Base-by-base conservation (phyloP, 2,888 invertebrate species). In the Rhagophthalmus giganteus region DNA sequence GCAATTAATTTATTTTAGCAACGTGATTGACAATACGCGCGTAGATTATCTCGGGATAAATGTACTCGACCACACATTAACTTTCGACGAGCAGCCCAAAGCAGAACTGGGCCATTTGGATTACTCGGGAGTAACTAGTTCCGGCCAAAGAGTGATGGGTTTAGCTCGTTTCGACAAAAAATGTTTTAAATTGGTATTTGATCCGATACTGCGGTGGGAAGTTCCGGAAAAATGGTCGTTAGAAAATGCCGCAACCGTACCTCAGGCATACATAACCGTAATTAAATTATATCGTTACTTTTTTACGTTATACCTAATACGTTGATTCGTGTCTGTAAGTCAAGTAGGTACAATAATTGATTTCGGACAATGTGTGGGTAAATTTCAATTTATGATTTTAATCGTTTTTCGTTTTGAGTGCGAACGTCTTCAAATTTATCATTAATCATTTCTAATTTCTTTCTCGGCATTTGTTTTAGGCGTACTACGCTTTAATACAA, bases 191-290 rank as follows among this genome's bases (percentile, higher is more conserved):
- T 45, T 75, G 14, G 56, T 66, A 0, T 59, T 68, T 2, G 75
- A 75, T 64, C 69, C 73, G 2, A 64, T 75, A 16, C 74, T 83
- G 13, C 65, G 74, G 12, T 91, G 89, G 89, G 73, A 79, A 26
- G 76, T 90, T 4, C 90, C 91, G 2, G 81, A 85, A 1, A 73
- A 78, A 3, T 90, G 89, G 88, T 79, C 78, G 11, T 74, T 90
- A 30, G 82, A 85, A 61, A 87, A 90, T 59, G 90, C 87, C 0
- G 86, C 87, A 2, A 85, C 87, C 0, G 79, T 90, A 0, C 91
- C 91, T 0, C 86, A 90, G n/a, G 88, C 88, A 0, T 91, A 90
- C 64, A 79, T 79, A 51, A 84, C 87, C 27, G 76, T 76, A 69
- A n/a, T n/a, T n/a, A n/a, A n/a, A n/a, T n/a, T n/a, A n/a, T n/a